Percentiles rank a stretch among this genome's conserved stretches.
Conservation (phyloP, 2,888 invertebrate species). For the Aphelenchoides bicaudatus region DNA sequence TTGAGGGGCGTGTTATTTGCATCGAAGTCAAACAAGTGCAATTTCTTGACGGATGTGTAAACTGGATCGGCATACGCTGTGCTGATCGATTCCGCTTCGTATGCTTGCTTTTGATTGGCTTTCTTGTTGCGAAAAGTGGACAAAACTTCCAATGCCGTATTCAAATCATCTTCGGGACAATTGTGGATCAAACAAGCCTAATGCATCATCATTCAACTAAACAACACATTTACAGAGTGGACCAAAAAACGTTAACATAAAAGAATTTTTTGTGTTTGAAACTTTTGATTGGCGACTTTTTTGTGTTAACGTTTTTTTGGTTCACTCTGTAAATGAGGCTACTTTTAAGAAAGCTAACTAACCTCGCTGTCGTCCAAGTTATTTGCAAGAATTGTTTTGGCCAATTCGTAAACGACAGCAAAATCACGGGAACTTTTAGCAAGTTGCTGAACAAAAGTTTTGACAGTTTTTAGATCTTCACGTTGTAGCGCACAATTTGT, state of each 20-base stretch:
- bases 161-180: slow-evolving; percentile 27
- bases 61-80: background rate
- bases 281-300: background rate
- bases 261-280: too few species aligned
- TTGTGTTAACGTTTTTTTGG: too few species aligned
- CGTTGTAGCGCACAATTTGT: slow-evolving; percentile 24
- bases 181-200: slow-evolving; percentile 26
- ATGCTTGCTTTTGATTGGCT: background rate
- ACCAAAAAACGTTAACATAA: too few species aligned
- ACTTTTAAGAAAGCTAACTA: background rate
- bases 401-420: slow-evolving; percentile 28
- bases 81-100: background rate
- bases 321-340: background rate
- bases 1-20: background rate
- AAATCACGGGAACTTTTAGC: slow-evolving; percentile 23
- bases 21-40: background rate
- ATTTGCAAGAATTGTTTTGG: slow-evolving; percentile 20
- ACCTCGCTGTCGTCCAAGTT: slow-evolving; percentile 6
- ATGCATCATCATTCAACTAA: slow-evolving; percentile 20
- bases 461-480: slow-evolving; percentile 23
- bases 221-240: slow-evolving; percentile 12
- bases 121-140: background rate
- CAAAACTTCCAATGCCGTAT: slow-evolving; percentile 21
- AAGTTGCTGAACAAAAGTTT: slow-evolving; percentile 24
- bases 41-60: background rate